A percentile compares a stretch with the other conserved stretches of the same genome.
Conservation (phyloP, 2,888 invertebrate species). For the Rotaria magnacalcarata region DNA sequence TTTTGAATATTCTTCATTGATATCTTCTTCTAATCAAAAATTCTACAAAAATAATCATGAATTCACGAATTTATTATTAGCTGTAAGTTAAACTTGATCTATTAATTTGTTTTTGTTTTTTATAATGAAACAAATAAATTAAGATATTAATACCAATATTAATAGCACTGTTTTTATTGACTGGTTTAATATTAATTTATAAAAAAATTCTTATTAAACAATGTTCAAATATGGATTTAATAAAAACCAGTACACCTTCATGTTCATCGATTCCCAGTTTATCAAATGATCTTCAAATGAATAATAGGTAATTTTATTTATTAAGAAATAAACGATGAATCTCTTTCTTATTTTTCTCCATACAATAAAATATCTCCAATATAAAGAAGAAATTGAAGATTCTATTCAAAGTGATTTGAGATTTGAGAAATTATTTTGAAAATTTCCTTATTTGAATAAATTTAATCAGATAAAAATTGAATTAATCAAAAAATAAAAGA, state of each 20-base stretch:
- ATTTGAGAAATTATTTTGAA: too few relatives aligned
- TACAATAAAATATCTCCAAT: not conserved
- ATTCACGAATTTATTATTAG: not conserved
- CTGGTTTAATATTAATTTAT: not conserved
- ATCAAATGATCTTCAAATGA: not conserved
- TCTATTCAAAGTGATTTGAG: too few relatives aligned
- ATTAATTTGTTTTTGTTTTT: not conserved
- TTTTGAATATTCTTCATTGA: not conserved
- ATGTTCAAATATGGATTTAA: not conserved
- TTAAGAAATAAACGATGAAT: not conserved
- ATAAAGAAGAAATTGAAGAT: too few relatives aligned
- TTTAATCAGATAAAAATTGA: too few relatives aligned
- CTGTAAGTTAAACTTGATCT: not conserved
- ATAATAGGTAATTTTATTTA: not conserved
- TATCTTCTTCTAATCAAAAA: not conserved
- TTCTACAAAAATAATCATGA: not conserved
- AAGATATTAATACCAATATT: not conserved
- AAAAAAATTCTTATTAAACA: not conserved
- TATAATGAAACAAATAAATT: not conserved
- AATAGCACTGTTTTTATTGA: not conserved
- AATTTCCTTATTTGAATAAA: too few relatives aligned
- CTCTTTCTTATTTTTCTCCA: not conserved
- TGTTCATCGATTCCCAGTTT: not conserved
- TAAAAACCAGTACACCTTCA: too few relatives aligned
- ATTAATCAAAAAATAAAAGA: too few relatives aligned